phyloP scores from a whole-genome alignment of 2,113 vertebrate species.

The Abramis brama region DNA sequence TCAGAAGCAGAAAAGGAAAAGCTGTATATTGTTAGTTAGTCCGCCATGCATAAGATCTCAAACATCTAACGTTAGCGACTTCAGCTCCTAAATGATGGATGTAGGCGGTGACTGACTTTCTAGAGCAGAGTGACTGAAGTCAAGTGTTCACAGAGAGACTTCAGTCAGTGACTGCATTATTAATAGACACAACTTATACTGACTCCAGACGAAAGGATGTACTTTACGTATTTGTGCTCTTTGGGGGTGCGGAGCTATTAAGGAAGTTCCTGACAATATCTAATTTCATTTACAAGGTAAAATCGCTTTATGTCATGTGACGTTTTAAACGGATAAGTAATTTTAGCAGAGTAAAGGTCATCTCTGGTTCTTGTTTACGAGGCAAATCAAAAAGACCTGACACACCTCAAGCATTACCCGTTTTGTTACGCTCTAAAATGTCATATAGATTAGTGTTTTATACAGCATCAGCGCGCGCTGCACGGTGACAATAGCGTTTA shows the following conservation, averaged over 20 bases:
- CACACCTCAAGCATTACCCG: neutral
- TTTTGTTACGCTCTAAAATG: neutral
- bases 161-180: neutral
- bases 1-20: neutral
- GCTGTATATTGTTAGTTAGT: neutral
- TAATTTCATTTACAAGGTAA: neutral
- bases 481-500: neutral
- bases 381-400: neutral
- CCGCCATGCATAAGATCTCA: neutral
- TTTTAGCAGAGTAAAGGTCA: neutral
- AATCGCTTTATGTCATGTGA: neutral
- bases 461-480: neutral
- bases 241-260: no score
- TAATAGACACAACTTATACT: neutral
- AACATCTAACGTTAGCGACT: neutral
- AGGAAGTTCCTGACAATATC: neutral
- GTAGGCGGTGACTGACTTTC: neutral
- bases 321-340: neutral
- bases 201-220: neutral
- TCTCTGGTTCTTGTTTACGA: neutral
- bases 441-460: neutral
- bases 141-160: neutral
- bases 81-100: neutral
- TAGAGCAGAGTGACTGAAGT: neutral
- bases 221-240: neutral